Base-by-base conservation (phyloP, 2,888 invertebrate genomes). In the Parascotia fuliginaria region DNA sequence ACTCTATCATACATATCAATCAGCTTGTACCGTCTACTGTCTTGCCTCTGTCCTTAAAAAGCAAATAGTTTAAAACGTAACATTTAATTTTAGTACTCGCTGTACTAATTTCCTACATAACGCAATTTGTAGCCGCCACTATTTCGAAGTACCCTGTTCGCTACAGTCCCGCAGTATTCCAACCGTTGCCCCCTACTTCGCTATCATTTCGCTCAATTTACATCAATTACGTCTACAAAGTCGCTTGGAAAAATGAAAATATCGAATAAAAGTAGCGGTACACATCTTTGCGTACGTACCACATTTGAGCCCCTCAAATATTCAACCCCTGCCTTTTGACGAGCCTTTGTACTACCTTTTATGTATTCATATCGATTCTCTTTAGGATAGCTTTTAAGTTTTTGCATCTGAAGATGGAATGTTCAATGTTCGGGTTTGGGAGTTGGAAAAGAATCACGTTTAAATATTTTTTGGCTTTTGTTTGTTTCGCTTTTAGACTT, bases 261-360 rank as follows among this genome's bases (percentile, higher is more conserved):
- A 73, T 70, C 67, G 45, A 62, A 71, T 77, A 67, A 72, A 74
- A 58, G 56, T 60, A 50, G 32, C 63, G 46, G 55, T 60, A 62
- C 70, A 66, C 69, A 59, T 58, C 63, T 59, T 63, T 39, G 27
- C 9, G 27, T 29, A 46, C 51, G 48, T 42, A 44, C 56, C 52
- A 56, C 57, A 55, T 68, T 60, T 51, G 50, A 65, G 61, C 66
- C 63, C 67, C 70, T 80, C 73, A 77, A 77, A 80, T 80, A 80
- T 81, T 81, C 81, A 81, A 73, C 72, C 62, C 65, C 65, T 67
- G 66, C 68, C 74, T 73, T 73, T 70, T 60, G 68, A 65, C 62
- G 68, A 50, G 58, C 60, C 72, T 77, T 73, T 77, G 76, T 81
- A 70, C 74, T 74, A 74, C 65, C 62, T 61, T 63, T 60, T 64